Percentiles rank a stretch among this genome's conserved stretches.
These are phyloP conservation scores for Cossypha heuglini DNA, from an alignment of 2,797 vertebrate species.

Conservation along the genomic window DNA sequence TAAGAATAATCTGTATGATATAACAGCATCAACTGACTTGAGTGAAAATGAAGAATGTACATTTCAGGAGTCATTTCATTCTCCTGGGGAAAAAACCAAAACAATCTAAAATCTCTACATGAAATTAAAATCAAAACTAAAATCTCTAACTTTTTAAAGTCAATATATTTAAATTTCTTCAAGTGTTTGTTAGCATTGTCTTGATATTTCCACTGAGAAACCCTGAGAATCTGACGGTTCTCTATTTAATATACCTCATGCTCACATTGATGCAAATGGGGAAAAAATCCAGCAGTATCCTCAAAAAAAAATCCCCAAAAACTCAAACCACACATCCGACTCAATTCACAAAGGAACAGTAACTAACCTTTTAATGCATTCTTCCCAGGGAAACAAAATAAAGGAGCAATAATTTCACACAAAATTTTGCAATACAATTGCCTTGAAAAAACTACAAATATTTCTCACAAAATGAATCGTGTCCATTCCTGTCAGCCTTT, in stretches of 20 bases:
- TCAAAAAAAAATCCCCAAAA: neutral
- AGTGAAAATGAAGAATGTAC: neutral
- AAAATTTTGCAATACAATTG: constrained; percentile 70
- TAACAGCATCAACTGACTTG: neutral
- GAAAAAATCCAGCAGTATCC: constrained; percentile 33
- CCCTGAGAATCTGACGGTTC: constrained; percentile 2
- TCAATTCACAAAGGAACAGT: constrained; percentile 58
- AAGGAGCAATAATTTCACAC: constrained; percentile 51
- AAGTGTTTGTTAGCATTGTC: neutral
- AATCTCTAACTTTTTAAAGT: neutral
- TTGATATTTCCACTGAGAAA: constrained; percentile 42
- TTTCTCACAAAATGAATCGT: constrained; percentile 70
- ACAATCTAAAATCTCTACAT: neutral
- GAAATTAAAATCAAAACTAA: neutral
- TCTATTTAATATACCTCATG: constrained; percentile 40
- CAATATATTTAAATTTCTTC: neutral
- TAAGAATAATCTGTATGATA: neutral
- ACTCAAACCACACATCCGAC: constrained; percentile 31
- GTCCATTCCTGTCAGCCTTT: constrained; percentile 70
- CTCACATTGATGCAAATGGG: constrained; percentile 45
- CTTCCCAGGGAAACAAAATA: neutral
- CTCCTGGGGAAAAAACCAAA: neutral
- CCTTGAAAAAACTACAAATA: constrained; percentile 70
- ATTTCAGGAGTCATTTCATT: constrained; percentile 11
- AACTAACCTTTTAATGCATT: constrained; percentile 51